These are phyloP conservation scores for Phymanthus crucifer DNA, from an alignment of 92 coral and sea anemone species.

Conservation along the genomic window DNA sequence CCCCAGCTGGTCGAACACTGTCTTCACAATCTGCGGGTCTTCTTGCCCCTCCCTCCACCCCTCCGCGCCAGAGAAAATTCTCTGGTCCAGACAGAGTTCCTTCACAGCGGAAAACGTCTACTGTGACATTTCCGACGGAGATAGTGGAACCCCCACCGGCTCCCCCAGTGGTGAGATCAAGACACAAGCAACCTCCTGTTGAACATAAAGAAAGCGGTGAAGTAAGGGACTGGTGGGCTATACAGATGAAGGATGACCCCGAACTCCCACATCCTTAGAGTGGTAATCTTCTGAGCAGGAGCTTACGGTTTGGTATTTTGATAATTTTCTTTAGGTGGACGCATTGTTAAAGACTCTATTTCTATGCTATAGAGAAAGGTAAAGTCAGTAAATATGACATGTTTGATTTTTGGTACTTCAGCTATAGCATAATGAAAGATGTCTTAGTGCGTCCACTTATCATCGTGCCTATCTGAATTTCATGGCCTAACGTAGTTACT, in stretches of 20 bases:
- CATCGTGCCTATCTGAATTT: no score
- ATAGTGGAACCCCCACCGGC: slow-evolving; percentile 48
- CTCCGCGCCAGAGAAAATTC: slow-evolving; percentile 39
- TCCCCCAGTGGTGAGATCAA: slow-evolving; percentile 8
- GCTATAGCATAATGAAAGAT: no score
- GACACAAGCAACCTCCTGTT: slow-evolving; percentile 47
- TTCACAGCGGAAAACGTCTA: slow-evolving; percentile 39
- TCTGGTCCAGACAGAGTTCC: slow-evolving; percentile 45
- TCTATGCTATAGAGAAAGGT: background rate
- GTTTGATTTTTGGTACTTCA: no score
- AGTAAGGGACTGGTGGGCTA: slow-evolving; percentile 79
- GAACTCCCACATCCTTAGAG: slow-evolving; percentile 1
- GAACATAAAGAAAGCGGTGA: slow-evolving; percentile 68
- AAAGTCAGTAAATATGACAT: background rate
- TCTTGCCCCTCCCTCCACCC: slow-evolving; percentile 51
- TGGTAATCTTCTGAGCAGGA: background rate
- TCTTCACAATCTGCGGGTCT: slow-evolving; percentile 63
- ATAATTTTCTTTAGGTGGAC: background rate
- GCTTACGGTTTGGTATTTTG: background rate
- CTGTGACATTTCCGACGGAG: slow-evolving; percentile 67
- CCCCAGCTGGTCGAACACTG: slow-evolving; percentile 25
- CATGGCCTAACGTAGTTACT: no score
- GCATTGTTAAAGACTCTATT: background rate
- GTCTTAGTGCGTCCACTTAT: no score
- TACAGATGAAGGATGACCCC: slow-evolving; percentile 26